phyloP scores from a whole-genome alignment of 2,888 invertebrate species.

The Zhengitettix transpicula region DNA sequence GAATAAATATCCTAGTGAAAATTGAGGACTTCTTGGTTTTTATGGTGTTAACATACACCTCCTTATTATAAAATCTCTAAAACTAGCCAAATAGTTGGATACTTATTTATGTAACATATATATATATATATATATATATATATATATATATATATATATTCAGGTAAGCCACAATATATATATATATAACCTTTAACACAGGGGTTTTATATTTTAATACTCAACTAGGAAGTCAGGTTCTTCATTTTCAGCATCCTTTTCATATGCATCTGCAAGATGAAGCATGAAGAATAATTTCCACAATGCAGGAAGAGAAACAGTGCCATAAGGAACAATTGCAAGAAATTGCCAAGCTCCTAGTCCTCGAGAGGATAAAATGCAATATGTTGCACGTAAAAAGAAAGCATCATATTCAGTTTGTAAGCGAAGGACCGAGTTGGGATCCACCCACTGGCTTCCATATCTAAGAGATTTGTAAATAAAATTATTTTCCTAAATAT shows the following conservation, averaged over 20 bases:
- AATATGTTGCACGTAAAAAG: slow-evolving; percentile 47
- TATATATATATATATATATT: not conserved
- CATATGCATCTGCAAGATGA: slow-evolving; percentile 26
- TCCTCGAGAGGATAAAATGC: slow-evolving; percentile 51
- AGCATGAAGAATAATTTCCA: slow-evolving; percentile 50
- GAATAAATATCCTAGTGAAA: no score
- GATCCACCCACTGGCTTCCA: slow-evolving; percentile 18
- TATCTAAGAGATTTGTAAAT: not conserved
- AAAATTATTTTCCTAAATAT: no score
- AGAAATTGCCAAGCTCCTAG: slow-evolving; percentile 70
- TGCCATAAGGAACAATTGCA: slow-evolving; percentile 51
- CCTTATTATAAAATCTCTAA: no score
- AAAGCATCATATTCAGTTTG: slow-evolving; percentile 59
- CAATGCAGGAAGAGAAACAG: slow-evolving; percentile 37
- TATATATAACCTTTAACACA: no score
- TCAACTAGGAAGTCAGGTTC: no score
- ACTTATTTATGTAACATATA: no score
- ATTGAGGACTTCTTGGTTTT: no score
- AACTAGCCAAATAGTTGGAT: no score
- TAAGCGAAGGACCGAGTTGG: slow-evolving; percentile 35
- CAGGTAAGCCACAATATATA: slow-evolving; percentile 4
- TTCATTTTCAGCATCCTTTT: not conserved
- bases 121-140: no score
- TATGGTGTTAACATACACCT: no score
- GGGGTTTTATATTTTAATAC: no score